A percentile compares a stretch with the other conserved stretches of the same genome.
These are phyloP conservation scores for Hirtodrosophila histrioides DNA, from an alignment of 2,888 invertebrate species.

Conservation along the genomic window DNA sequence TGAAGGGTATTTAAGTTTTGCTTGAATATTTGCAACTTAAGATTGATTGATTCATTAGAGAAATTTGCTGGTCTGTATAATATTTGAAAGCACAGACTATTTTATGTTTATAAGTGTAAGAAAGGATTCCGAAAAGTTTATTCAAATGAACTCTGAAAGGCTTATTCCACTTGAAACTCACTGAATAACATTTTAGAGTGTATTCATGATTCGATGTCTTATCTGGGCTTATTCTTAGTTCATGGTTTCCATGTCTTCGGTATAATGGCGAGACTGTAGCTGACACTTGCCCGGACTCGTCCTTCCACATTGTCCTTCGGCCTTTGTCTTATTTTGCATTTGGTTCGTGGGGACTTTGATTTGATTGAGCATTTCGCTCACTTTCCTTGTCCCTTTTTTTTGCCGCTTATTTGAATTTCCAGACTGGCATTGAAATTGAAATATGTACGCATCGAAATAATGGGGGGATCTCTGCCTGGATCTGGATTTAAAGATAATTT, in stretches of 20 bases:
- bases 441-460: slow-evolving; percentile 34
- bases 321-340: slow-evolving; percentile 70
- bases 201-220: slow-evolving; percentile 38
- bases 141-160: slow-evolving; percentile 6
- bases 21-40: slow-evolving; percentile 1
- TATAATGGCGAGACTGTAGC: slow-evolving; percentile 43
- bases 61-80: neutral
- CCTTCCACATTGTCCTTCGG: slow-evolving; percentile 20
- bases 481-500: slow-evolving; percentile 56
- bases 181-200: slow-evolving; percentile 14
- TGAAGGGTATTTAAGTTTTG: slow-evolving; percentile 2
- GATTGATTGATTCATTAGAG: neutral
- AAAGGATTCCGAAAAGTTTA: too few relatives aligned
- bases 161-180: neutral
- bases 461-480: slow-evolving; percentile 4
- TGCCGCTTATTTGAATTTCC: slow-evolving; percentile 61
- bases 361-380: slow-evolving; percentile 71
- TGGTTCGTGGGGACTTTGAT: slow-evolving; percentile 55
- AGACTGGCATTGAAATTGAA: slow-evolving; percentile 47
- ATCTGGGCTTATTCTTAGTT: slow-evolving; percentile 36
- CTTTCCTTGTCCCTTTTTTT: slow-evolving; percentile 24
- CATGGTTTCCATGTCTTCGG: slow-evolving; percentile 22
- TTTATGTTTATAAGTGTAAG: too few relatives aligned
- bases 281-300: slow-evolving; percentile 47
- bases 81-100: too few relatives aligned